A percentile compares a stretch with the other conserved stretches of the same genome.
Evolutionary conservation across 2,113 vertebrate species (phyloP).

Genomic region (Macheiramphus alcinus): DNA sequence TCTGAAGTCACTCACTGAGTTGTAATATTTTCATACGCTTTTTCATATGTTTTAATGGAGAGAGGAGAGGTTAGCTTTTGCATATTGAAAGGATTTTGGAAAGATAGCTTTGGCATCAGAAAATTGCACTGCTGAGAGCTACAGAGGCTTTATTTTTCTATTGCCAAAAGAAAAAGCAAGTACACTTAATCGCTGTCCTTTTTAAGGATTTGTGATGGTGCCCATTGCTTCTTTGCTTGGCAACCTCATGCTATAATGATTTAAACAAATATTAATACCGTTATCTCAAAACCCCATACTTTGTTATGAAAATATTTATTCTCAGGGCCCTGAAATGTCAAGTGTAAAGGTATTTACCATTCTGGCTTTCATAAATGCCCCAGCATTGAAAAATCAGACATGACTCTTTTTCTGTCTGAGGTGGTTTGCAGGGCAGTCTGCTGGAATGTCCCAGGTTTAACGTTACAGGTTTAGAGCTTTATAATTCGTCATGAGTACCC

Average conservation of each 20-base stretch:
- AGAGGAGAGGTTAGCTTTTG: neutral
- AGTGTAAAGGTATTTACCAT: neutral
- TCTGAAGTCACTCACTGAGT: neutral
- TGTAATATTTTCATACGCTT: neutral
- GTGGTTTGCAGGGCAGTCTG: neutral
- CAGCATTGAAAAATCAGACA: neutral
- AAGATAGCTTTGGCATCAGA: neutral
- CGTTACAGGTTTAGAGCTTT: neutral
- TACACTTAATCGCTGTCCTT: neutral
- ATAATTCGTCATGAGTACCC: neutral
- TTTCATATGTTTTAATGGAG: neutral
- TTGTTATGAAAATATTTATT: neutral
- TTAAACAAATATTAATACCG: neutral
- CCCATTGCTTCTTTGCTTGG: neutral
- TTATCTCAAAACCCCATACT: neutral
- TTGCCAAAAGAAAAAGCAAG: neutral
- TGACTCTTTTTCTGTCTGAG: neutral
- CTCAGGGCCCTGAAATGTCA: neutral
- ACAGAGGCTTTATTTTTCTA: neutral
- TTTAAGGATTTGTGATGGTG: neutral
- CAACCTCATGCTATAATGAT: neutral
- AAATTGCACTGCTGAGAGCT: neutral
- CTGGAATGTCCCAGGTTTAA: neutral
- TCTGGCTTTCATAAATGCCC: neutral
- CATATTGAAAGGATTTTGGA: conserved; percentile 1